Evolutionary conservation across 2,888 invertebrate genomes (phyloP), one percentile per base, ranked within the genome.

Genomic region (Drosophila limbata): DNA sequence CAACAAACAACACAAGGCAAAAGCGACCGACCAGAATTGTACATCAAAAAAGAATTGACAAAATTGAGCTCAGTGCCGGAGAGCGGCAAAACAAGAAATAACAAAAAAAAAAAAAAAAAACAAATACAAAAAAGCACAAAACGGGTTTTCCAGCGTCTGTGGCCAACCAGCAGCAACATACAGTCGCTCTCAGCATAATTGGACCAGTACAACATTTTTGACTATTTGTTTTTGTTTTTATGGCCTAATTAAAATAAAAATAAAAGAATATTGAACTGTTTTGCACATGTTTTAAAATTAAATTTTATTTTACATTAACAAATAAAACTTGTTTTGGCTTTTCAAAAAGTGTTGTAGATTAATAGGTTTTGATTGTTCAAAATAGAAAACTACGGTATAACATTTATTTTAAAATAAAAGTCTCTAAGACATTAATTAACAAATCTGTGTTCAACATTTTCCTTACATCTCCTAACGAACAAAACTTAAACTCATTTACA

Each of bases 31-130:
- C 45, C 74, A 77, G 73, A 83, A 78, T 70, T 69, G 59, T 71
- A 79, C 67, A 70, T 67, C 55, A 77, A 84, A 81, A 87, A 81
- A 81, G 77, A 84, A 83, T 84, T 76, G 80, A 84, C 85, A 84
- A 79, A 84, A 84, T 81, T 80, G 84, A 84, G 86, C 81, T 84
- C 83, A 84, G 69, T 67, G 67, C 47, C 69, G 68, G 59, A 73
- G 76, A 67, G 72, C 66, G 75, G 53, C 59, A 62, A 31, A 42
- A 17, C 39, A 39, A 60, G 45, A 50, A 59, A 48, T 28, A 45
- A 51, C 31, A 31, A 53, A 40, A 19, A 28, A 13, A 37, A 31
- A 13, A 37, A 31, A 45, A 8, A 47, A 11, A 69, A 3, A 39
- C 21, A 40, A n/a, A 62, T 25, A 56, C n/a, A 56, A 47, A 51